Base-by-base conservation (phyloP, 92 coral and sea anemone species). In the Desmophyllum pertusum region DNA sequence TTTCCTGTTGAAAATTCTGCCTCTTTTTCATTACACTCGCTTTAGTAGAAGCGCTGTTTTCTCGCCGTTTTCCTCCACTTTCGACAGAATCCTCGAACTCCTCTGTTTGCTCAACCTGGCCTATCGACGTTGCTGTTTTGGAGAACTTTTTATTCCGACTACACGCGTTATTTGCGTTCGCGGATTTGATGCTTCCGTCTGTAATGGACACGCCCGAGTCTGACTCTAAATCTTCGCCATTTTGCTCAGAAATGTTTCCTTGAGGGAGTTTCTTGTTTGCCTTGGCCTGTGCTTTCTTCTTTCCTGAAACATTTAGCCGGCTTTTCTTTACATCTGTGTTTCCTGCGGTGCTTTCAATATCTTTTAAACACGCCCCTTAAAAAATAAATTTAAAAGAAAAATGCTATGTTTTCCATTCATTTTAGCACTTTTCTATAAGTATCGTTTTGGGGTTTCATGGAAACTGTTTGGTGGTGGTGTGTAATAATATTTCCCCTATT, bases 191-290 rank as follows among this genome's bases (percentile, higher is more conserved):
- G 42, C 4, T 70, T n/a, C 51, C 46, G 9, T 81, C 84, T 18
- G 31, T 33, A 17, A 55, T 46, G 29, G 87, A 87, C 3, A 87
- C 90, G 33, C 77, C 82, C 19, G 83, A 81, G 50, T 86, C 85
- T 30, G 85, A 69, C 3, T 71, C 75, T 0, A 46, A 18, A 14
- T 41, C 67, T 21, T 67, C 84, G 4, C 62, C 70, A 5, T 51
- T 69, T 5, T 45, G 43, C 48, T 67, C 77, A 17, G 55, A 51
- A 15, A 18, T 35, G 61, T n/a, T 17, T 51, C 10, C 59, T 45
- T 57, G 59, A 18, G 46, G 51, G 33, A 41, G 19, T 6, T 69
- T 78, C 31, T 46, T 66, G 13, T 38, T 23, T 67, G 31, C 4
- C 61, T 80, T 67, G 7, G 61, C 37, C 8, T 67, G 64, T 35